phyloP scores from a whole-genome alignment of 2,113 vertebrate genomes.

The Rutilus rutilus region DNA sequence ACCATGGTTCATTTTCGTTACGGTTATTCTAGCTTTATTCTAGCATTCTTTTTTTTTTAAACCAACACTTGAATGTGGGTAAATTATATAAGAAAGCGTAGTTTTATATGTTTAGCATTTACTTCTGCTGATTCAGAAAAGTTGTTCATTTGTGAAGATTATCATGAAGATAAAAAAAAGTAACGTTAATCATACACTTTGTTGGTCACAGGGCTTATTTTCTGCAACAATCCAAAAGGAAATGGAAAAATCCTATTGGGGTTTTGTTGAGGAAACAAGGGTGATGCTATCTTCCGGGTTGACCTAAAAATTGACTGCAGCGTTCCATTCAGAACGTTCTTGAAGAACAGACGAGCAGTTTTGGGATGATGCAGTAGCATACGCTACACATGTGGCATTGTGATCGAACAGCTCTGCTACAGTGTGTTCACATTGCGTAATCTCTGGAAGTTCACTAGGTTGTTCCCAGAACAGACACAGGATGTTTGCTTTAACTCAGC shows the following conservation, averaged over 20 bases:
- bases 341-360: not conserved
- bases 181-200: not conserved
- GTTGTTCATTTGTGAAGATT: not conserved
- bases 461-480: constrained; percentile 15
- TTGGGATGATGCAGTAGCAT: not conserved
- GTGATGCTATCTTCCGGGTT: not conserved
- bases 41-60: no score
- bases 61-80: no score
- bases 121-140: not conserved
- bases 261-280: no score
- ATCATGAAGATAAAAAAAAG: not conserved
- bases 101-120: not conserved
- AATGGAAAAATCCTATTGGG: not conserved
- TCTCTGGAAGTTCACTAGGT: constrained; percentile 29
- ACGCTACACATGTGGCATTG: not conserved
- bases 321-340: not conserved
- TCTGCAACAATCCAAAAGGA: not conserved
- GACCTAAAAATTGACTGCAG: not conserved
- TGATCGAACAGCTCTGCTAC: not conserved
- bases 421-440: constrained; percentile 5
- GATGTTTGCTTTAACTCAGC: constrained; percentile 49
- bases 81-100: no score
- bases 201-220: not conserved
- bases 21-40: no score
- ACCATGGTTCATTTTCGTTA: no score